phyloP scores from a whole-genome alignment of 2,113 vertebrate genomes.

The Nyctibius bracteatus region DNA sequence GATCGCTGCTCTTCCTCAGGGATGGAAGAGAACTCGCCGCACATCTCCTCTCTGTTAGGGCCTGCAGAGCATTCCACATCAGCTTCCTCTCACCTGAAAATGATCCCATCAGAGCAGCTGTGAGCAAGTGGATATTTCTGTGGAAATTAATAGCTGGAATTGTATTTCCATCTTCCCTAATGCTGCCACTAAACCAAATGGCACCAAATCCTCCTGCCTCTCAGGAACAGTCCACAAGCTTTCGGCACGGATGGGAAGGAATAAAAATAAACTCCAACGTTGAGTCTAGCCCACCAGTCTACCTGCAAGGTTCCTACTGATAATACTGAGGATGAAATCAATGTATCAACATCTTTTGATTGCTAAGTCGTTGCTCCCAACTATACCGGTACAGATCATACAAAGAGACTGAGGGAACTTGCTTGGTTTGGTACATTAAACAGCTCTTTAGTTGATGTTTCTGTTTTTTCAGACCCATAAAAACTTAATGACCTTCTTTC shows the following conservation, averaged over 20 bases:
- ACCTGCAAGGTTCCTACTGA: background rate
- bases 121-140: background rate
- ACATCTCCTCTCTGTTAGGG: background rate
- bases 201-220: background rate
- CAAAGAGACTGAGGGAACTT: background rate
- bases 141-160: background rate
- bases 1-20: background rate
- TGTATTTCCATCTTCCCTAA: background rate
- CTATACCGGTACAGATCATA: rapidly evolving
- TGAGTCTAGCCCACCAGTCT: background rate
- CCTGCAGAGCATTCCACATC: background rate
- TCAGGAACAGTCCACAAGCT: background rate
- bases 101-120: background rate
- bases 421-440: background rate
- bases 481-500: background rate
- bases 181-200: background rate
- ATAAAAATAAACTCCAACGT: background rate
- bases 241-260: background rate
- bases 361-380: background rate
- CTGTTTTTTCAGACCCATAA: background rate
- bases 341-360: background rate
- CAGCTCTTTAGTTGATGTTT: background rate
- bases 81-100: background rate
- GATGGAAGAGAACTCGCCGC: rapidly evolving
- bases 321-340: background rate